These are phyloP conservation scores for Sander lucioperca DNA, from an alignment of 2,113 vertebrate genomes.

Conservation along the genomic window DNA sequence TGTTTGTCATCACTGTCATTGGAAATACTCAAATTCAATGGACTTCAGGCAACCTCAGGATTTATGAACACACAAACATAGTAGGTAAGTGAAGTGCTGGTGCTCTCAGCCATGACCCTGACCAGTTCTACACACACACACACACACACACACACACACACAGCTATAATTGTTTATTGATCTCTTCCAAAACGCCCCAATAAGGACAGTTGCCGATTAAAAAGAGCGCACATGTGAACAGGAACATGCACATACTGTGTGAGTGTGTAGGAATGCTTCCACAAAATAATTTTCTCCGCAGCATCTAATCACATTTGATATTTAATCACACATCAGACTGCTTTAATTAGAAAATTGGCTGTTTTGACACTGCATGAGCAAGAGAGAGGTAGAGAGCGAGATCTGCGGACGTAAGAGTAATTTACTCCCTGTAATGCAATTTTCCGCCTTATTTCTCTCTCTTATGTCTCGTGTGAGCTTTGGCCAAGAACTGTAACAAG, in stretches of 20 bases:
- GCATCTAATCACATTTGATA: conserved; percentile 58
- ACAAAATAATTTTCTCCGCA: conserved; percentile 55
- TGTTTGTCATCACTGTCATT: conserved; percentile 5
- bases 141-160: conserved; percentile 6
- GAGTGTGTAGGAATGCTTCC: conserved; percentile 17
- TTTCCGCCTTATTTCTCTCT: conserved; percentile 15
- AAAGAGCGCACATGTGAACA: background rate
- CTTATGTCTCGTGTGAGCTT: conserved; percentile 24
- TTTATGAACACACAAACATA: conserved; percentile 25
- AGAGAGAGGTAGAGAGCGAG: background rate
- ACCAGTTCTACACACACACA: background rate
- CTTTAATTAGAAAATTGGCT: conserved; percentile 57
- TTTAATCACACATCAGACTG: conserved; percentile 55
- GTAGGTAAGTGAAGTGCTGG: background rate
- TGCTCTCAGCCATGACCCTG: conserved; percentile 25
- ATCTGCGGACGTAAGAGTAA: conserved; percentile 12
- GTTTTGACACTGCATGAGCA: conserved; percentile 26
- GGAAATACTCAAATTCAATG: conserved; percentile 19
- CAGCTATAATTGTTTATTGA: conserved; percentile 34
- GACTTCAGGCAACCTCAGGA: conserved; percentile 14
- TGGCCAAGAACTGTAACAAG: background rate
- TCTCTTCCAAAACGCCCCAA: conserved; percentile 20
- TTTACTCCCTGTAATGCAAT: conserved; percentile 18
- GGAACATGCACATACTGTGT: conserved; percentile 7
- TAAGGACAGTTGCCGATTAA: conserved; percentile 23